Percentiles rank a stretch among this genome's conserved stretches.
These are phyloP conservation scores for Volucella zonaria DNA, from an alignment of 2,888 invertebrate genomes.

Conservation along the genomic window DNA sequence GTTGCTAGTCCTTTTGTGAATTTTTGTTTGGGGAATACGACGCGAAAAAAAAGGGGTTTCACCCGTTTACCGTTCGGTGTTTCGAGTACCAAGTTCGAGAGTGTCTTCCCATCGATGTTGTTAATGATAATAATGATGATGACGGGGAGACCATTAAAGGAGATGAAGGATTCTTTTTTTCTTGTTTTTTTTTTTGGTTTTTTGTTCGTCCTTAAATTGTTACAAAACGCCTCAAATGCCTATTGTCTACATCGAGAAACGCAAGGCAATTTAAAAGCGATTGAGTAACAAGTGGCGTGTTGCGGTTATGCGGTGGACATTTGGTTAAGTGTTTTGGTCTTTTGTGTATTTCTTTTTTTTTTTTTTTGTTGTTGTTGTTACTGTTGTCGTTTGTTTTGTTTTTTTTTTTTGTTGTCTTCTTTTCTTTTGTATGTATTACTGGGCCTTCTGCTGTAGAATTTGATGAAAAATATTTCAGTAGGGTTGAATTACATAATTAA, in stretches of 20 bases:
- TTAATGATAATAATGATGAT: slow-evolving; percentile 47
- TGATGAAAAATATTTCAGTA: too few relatives aligned
- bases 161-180: slow-evolving; percentile 26
- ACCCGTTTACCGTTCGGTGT: too few relatives aligned
- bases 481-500: too few relatives aligned
- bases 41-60: slow-evolving; percentile 36
- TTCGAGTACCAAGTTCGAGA: slow-evolving; percentile 33
- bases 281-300: slow-evolving; percentile 67
- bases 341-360: not conserved
- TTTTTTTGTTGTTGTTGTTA: not conserved
- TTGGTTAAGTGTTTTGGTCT: slow-evolving; percentile 52
- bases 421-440: too few relatives aligned
- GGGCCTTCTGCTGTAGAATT: too few relatives aligned
- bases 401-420: too few relatives aligned
- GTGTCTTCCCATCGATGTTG: slow-evolving; percentile 40
- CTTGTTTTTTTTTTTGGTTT: not conserved
- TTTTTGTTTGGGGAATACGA: slow-evolving; percentile 34
- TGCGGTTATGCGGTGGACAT: slow-evolving; percentile 66
- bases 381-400: too few relatives aligned
- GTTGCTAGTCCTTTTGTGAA: not conserved
- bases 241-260: slow-evolving; percentile 19
- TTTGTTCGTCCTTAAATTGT: slow-evolving; percentile 38
- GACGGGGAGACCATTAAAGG: slow-evolving; percentile 44
- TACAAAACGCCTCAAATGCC: slow-evolving; percentile 50
- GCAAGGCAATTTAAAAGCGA: slow-evolving; percentile 61